These are phyloP conservation scores for Xyrichtys novacula DNA, from an alignment of 2,797 vertebrate species.

Conservation along the genomic window DNA sequence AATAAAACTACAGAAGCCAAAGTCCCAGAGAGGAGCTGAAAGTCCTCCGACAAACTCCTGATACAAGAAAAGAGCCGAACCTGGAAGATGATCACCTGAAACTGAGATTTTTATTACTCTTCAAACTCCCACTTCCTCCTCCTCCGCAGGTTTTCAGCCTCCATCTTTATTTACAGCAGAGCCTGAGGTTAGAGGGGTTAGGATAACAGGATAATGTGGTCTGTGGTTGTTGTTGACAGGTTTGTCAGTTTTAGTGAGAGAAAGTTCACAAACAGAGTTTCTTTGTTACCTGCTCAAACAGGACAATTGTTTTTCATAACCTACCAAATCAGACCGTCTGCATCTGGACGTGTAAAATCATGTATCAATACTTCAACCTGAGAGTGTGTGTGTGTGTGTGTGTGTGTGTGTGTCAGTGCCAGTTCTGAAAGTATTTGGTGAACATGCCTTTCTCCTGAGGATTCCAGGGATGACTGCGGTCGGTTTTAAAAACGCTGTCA, in stretches of 20 bases:
- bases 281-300: slow-evolving; percentile 76
- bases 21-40: no score
- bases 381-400: slow-evolving; percentile 11
- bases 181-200: no score
- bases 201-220: no score
- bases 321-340: slow-evolving; percentile 63
- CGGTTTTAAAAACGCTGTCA: slow-evolving; percentile 81
- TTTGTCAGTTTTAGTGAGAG: slow-evolving; percentile 37
- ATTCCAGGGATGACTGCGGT: slow-evolving; percentile 83
- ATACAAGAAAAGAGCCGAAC: no score
- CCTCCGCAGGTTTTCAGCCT: slow-evolving; percentile 31
- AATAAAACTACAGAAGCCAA: no score
- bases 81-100: no score
- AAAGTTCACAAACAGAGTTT: slow-evolving; percentile 44
- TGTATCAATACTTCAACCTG: slow-evolving; percentile 78
- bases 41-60: no score
- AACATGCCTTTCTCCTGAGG: slow-evolving; percentile 80
- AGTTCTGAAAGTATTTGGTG: slow-evolving; percentile 81
- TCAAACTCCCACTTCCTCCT: no score
- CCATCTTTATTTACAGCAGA: slow-evolving; percentile 40
- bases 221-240: slow-evolving; percentile 51
- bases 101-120: no score
- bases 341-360: slow-evolving; percentile 79
- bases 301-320: slow-evolving; percentile 71
- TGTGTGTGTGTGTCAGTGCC: slow-evolving; percentile 66